phyloP scores from a whole-genome alignment of 2,888 invertebrate species.

The Diarsia mendica region DNA sequence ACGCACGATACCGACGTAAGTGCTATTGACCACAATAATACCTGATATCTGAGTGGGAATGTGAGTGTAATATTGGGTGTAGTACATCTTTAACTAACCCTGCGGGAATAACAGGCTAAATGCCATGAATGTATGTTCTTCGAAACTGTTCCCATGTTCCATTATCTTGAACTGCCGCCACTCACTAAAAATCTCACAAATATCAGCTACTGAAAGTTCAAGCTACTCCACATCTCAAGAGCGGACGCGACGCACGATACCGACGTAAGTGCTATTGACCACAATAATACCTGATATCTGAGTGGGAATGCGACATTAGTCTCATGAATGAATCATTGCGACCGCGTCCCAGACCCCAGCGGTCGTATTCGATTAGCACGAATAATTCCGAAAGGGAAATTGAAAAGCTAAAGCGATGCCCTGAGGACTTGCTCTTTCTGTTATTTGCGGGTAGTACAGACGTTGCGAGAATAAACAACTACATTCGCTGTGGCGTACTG shows the following conservation, averaged over 20 bases:
- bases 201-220: constrained; percentile 2
- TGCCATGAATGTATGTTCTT: too few relatives aligned
- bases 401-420: constrained; percentile 90
- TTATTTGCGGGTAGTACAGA: constrained; percentile 86
- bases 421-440: constrained; percentile 90
- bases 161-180: background rate
- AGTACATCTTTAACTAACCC: too few relatives aligned
- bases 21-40: constrained; percentile 77
- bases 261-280: constrained; percentile 70
- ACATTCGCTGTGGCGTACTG: constrained; percentile 71
- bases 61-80: too few relatives aligned
- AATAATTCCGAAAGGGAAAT: constrained; percentile 90
- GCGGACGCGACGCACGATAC: constrained; percentile 7
- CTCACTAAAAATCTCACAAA: background rate
- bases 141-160: background rate
- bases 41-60: constrained; percentile 78
- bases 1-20: constrained; percentile 58
- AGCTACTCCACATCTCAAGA: constrained; percentile 15
- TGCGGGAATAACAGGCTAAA: too few relatives aligned
- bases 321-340: constrained; percentile 90
- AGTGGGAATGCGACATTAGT: constrained; percentile 84
- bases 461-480: constrained; percentile 85
- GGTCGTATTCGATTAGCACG: constrained; percentile 90
- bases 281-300: constrained; percentile 83
- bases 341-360: constrained; percentile 81